phyloP scores from a whole-genome alignment of 2,113 vertebrate species.

The Solea senegalensis region DNA sequence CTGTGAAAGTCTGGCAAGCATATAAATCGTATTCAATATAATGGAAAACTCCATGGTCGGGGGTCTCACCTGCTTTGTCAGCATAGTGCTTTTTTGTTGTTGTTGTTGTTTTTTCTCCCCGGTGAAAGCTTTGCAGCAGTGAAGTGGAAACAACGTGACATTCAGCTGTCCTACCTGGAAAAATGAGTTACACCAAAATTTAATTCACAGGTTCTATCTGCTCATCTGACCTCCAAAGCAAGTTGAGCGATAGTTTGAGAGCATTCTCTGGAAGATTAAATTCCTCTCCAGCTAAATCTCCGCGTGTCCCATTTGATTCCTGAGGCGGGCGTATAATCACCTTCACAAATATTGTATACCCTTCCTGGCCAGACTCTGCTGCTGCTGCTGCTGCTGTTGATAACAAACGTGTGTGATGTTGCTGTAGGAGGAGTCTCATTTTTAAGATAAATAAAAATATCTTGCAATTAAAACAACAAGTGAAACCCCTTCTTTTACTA shows the following conservation, averaged over 20 bases:
- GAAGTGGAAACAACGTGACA: slow-evolving; percentile 51
- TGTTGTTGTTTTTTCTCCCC: slow-evolving; percentile 3
- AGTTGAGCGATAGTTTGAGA: slow-evolving; percentile 53
- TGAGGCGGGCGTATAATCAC: slow-evolving; percentile 30
- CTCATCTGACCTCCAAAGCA: slow-evolving; percentile 47
- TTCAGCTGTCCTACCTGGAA: slow-evolving; percentile 43
- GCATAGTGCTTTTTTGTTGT: slow-evolving; percentile 11
- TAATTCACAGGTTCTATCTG: slow-evolving; percentile 56
- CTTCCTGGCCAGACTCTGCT: background rate
- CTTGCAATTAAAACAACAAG: too few relatives aligned
- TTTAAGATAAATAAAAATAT: background rate
- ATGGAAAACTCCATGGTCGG: slow-evolving; percentile 24
- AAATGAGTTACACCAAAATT: slow-evolving; percentile 51
- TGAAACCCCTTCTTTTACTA: too few relatives aligned
- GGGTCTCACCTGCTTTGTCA: slow-evolving; percentile 29
- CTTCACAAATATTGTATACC: slow-evolving; percentile 31
- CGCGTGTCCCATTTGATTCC: slow-evolving; percentile 46
- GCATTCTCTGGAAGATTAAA: slow-evolving; percentile 58
- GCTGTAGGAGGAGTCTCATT: background rate
- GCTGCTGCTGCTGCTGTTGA: background rate
- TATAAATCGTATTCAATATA: slow-evolving; percentile 17
- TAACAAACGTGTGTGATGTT: background rate
- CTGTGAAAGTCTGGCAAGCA: background rate
- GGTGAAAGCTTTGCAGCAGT: slow-evolving; percentile 19
- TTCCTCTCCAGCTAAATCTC: slow-evolving; percentile 51